Evolutionary conservation across 2,797 vertebrate species (phyloP).

Genomic region (Channa striata): DNA sequence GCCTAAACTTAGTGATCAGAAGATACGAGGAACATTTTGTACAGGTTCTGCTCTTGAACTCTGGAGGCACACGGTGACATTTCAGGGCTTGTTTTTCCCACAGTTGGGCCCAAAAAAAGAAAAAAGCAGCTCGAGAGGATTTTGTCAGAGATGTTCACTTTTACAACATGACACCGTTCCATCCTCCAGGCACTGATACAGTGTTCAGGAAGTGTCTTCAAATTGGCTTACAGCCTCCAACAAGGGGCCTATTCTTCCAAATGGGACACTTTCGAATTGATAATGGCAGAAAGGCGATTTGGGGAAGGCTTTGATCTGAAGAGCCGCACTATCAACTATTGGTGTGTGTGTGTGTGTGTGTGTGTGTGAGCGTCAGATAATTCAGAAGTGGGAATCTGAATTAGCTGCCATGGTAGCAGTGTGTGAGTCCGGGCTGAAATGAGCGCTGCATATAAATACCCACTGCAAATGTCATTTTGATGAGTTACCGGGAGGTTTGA

Average conservation of each 20-base stretch:
- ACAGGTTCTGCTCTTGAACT: constrained; percentile 21
- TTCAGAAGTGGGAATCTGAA: constrained; percentile 41
- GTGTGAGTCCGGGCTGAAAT: not conserved
- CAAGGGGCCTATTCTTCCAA: constrained; percentile 21
- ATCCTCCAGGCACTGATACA: constrained; percentile 14
- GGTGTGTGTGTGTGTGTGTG: not conserved
- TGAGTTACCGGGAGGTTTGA: not conserved
- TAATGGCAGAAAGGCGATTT: constrained; percentile 30
- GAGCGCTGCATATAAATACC: constrained; percentile 10
- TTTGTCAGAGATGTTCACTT: constrained; percentile 8
- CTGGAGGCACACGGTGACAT: constrained; percentile 8
- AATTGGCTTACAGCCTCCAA: constrained; percentile 11
- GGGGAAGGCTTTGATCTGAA: constrained; percentile 39
- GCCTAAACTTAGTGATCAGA: not conserved
- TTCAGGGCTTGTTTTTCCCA: not conserved
- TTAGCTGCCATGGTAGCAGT: constrained; percentile 27
- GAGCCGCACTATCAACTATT: constrained; percentile 17
- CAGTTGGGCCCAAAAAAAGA: not conserved
- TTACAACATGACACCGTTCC: not conserved
- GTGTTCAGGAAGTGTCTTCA: constrained; percentile 26
- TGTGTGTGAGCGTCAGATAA: constrained; percentile 32
- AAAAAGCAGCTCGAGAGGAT: not conserved
- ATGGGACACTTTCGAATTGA: constrained; percentile 23
- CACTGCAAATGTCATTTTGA: not conserved
- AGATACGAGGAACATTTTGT: constrained; percentile 13